A percentile compares a stretch with the other conserved stretches of the same genome.
phyloP scores from a whole-genome alignment of 92 coral and sea anemone genomes.

The Virgularia gustaviana region DNA sequence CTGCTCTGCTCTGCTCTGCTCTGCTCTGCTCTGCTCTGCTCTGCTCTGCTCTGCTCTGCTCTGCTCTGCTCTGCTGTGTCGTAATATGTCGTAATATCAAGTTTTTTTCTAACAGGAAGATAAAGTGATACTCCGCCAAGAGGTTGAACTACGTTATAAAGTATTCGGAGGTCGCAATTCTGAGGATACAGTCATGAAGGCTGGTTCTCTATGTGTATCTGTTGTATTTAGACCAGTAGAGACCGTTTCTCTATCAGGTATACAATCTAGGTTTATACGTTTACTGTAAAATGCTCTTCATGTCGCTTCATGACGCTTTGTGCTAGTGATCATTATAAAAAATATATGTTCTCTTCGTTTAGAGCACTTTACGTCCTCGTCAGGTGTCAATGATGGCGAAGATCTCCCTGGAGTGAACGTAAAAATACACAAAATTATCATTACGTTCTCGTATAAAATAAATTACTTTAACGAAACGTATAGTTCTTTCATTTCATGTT shows the following conservation, averaged over 20 bases:
- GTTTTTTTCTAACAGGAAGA: constrained; percentile 54
- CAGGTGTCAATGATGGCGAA: constrained; percentile 57
- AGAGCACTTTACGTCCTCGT: background rate
- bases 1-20: no score
- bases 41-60: no score
- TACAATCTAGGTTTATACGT: no score
- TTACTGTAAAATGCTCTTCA: no score
- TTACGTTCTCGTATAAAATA: no score
- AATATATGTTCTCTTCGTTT: no score
- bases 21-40: no score
- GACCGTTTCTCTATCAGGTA: constrained; percentile 80
- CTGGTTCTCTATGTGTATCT: constrained; percentile 79
- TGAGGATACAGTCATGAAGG: constrained; percentile 81
- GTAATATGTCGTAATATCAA: background rate
- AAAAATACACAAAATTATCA: constrained; percentile 6
- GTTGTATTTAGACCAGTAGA: constrained; percentile 77
- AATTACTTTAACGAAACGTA: no score
- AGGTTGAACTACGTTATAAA: constrained; percentile 74
- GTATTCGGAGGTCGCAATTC: constrained; percentile 83
- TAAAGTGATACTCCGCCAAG: constrained; percentile 63
- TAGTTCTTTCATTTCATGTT: no score
- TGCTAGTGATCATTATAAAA: no score
- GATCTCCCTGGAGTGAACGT: constrained; percentile 84
- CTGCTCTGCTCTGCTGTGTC: no score
- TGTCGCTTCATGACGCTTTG: no score